Percentiles rank a stretch among this genome's conserved stretches.
These are phyloP conservation scores for Buceros bicornis DNA, from an alignment of 2,797 vertebrate genomes.

Conservation along the genomic window DNA sequence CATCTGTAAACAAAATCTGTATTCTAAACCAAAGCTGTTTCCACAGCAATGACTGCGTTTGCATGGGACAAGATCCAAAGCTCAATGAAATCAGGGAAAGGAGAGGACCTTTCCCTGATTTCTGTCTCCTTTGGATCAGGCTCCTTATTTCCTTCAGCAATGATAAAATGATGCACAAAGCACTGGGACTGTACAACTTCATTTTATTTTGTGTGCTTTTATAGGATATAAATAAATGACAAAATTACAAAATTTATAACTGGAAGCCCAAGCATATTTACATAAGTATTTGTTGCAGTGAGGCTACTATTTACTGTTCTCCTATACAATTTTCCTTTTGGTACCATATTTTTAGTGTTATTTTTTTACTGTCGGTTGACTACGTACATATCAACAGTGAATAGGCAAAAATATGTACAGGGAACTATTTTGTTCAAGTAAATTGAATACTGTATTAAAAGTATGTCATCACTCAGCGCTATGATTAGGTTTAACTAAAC, in stretches of 20 bases:
- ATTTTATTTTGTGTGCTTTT: constrained; percentile 98
- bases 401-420: constrained; percentile 99
- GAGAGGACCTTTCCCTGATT: background rate
- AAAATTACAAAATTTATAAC: constrained; percentile 99
- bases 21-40: background rate
- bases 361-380: constrained; percentile 82
- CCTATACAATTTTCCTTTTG: constrained; percentile 89
- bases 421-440: constrained; percentile 90
- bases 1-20: background rate
- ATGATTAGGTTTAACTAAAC: constrained; percentile 89
- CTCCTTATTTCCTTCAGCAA: background rate
- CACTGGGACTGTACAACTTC: constrained; percentile 89
- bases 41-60: background rate
- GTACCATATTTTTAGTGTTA: constrained; percentile 90
- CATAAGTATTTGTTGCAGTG: constrained; percentile 90
- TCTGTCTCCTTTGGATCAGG: background rate
- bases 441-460: constrained; percentile 96
- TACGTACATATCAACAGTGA: constrained; percentile 98
- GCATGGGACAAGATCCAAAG: background rate
- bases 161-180: constrained; percentile 63
- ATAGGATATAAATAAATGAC: constrained; percentile 99
- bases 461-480: constrained; percentile 90
- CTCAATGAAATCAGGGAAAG: background rate
- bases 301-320: constrained; percentile 87
- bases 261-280: constrained; percentile 99